Evolutionary conservation across 2,888 invertebrate species (phyloP).

Genomic region (Helicoverpa assulta): DNA sequence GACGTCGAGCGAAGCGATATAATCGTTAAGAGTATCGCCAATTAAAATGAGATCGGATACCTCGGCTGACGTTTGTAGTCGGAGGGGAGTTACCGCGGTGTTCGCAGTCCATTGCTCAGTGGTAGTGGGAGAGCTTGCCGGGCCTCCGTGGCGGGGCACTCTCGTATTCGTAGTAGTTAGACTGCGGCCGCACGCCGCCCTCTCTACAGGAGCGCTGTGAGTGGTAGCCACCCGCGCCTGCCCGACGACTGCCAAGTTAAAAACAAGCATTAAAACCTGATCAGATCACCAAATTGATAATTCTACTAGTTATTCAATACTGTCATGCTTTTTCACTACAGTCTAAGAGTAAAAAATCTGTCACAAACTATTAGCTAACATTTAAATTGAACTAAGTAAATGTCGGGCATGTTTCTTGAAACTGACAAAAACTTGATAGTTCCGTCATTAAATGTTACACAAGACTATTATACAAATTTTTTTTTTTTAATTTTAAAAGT

Average conservation of each 20-base stretch:
- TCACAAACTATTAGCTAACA: no score
- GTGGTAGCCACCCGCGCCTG: constrained; percentile 86
- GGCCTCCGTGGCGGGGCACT: constrained; percentile 91
- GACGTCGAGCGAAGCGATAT: constrained; percentile 51
- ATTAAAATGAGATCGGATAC: constrained; percentile 65
- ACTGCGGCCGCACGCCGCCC: constrained; percentile 92
- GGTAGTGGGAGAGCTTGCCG: constrained; percentile 88
- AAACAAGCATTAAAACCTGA: constrained; percentile 54
- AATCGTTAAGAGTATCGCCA: constrained; percentile 54
- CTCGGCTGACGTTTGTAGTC: constrained; percentile 30
- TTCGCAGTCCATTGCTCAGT: constrained; percentile 75
- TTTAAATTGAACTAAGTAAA: no score
- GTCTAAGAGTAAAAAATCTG: neutral
- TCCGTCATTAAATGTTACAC: no score
- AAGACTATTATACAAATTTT: no score
- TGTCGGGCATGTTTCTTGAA: no score
- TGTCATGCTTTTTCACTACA: constrained; percentile 6
- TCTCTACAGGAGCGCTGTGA: constrained; percentile 91
- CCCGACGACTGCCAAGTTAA: constrained; percentile 78
- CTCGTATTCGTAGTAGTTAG: constrained; percentile 96
- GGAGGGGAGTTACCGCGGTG: constrained; percentile 27
- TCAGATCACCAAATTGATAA: constrained; percentile 6
- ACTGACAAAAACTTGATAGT: no score
- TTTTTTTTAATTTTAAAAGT: neutral
- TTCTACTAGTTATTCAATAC: constrained; percentile 19